Percentiles rank a stretch among this genome's conserved stretches.
Conservation (phyloP, 23 tunicate species). For the Halocynthia roretzi region DNA sequence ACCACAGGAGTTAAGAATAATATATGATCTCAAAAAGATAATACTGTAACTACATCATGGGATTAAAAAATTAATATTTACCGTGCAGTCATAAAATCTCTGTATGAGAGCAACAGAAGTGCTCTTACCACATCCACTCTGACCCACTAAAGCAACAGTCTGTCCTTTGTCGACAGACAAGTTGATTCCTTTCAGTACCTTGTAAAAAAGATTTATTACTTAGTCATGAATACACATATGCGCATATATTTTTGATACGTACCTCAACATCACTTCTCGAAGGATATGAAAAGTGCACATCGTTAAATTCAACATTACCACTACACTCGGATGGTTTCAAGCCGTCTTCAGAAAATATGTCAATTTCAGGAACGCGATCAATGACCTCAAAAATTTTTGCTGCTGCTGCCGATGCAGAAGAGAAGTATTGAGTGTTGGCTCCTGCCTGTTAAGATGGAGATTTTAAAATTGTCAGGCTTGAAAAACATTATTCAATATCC, state of each 20-base stretch:
- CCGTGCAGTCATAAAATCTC: conserved; percentile 10
- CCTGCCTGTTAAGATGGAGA: conserved; percentile 36
- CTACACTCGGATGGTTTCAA: conserved; percentile 26
- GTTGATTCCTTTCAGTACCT: conserved; percentile 12
- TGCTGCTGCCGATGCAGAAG: conserved; percentile 81
- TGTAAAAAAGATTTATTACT: too few relatives aligned
- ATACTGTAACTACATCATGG: too few relatives aligned
- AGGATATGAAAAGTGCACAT: conserved; percentile 70
- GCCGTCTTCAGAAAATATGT: conserved; percentile 67
- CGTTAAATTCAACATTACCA: conserved; percentile 45
- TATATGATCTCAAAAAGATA: too few relatives aligned
- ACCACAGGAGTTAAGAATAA: too few relatives aligned
- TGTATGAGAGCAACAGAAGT: conserved; percentile 12
- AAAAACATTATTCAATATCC: too few relatives aligned
- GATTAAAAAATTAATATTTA: not conserved
- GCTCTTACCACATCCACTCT: conserved; percentile 22
- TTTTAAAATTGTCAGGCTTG: not conserved
- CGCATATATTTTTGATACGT: not conserved
- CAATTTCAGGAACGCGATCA: conserved; percentile 84
- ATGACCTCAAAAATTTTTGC: conserved; percentile 65
- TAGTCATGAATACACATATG: too few relatives aligned
- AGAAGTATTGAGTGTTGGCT: conserved; percentile 51
- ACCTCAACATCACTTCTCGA: conserved; percentile 73
- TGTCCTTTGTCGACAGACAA: conserved; percentile 12
- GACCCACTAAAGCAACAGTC: conserved; percentile 11